phyloP scores from a whole-genome alignment of 2,113 vertebrate species.

The Oenanthe melanoleuca region DNA sequence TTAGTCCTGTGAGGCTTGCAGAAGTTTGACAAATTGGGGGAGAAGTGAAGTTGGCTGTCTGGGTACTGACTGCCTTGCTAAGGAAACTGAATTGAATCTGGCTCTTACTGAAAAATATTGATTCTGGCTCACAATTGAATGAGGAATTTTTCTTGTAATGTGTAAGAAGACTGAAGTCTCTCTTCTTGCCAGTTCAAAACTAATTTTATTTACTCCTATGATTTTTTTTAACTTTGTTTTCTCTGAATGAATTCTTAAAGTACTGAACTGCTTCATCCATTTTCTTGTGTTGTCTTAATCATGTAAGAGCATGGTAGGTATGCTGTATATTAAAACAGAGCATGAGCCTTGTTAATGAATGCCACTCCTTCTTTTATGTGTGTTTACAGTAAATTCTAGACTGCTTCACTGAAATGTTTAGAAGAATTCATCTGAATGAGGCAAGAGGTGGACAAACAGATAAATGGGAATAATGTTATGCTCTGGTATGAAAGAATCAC shows the following conservation, averaged over 20 bases:
- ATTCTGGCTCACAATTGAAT: conserved; percentile 69
- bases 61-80: conserved; percentile 38
- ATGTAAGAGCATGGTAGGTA: neutral
- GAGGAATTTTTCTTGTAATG: conserved; percentile 63
- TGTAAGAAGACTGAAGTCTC: conserved; percentile 59
- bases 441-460: neutral
- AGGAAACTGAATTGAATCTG: conserved; percentile 64
- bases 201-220: conserved; percentile 60
- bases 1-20: conserved; percentile 33
- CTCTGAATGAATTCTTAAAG: conserved; percentile 47
- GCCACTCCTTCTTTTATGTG: conserved; percentile 42
- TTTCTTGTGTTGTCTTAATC: conserved; percentile 39
- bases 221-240: conserved; percentile 61
- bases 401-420: neutral
- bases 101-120: conserved; percentile 68
- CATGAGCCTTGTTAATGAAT: neutral
- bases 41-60: conserved; percentile 21
- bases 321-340: conserved; percentile 5
- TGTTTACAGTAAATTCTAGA: conserved; percentile 54
- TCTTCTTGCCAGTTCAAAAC: conserved; percentile 51
- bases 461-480: neutral
- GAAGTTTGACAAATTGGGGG: conserved; percentile 12
- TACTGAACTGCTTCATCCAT: conserved; percentile 39
- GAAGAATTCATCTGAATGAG: neutral
- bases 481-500: neutral